Evolutionary conservation across 2,888 invertebrate species (phyloP).

Genomic region (Leptopterna dolabrata): DNA sequence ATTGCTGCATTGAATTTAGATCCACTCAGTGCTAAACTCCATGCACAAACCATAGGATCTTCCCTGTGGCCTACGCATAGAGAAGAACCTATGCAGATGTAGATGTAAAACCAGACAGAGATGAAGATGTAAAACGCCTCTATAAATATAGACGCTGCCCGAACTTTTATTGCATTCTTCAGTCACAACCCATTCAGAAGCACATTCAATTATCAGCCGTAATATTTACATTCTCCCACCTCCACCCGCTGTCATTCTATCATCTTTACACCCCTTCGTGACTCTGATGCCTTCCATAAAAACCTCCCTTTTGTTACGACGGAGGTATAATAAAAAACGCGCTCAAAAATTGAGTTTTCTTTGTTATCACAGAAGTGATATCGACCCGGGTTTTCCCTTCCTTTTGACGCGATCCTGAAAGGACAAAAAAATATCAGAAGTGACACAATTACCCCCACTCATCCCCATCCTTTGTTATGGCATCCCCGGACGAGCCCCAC

Average conservation of each 20-base stretch:
- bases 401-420: not conserved
- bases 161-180: not conserved
- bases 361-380: slow-evolving; percentile 34
- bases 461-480: not conserved
- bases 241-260: not conserved
- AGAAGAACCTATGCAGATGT: too few relatives aligned
- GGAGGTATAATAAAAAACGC: slow-evolving; percentile 5
- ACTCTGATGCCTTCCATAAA: not conserved
- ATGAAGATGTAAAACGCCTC: too few relatives aligned
- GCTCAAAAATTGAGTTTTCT: slow-evolving; percentile 39
- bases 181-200: not conserved
- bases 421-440: not conserved
- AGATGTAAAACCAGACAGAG: too few relatives aligned
- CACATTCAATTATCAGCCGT: slow-evolving; percentile 29
- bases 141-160: too few relatives aligned
- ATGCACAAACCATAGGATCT: too few relatives aligned
- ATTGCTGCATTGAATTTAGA: too few relatives aligned
- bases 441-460: not conserved
- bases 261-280: slow-evolving; percentile 6
- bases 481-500: not conserved
- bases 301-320: not conserved
- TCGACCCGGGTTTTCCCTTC: not conserved
- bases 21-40: too few relatives aligned
- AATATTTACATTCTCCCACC: not conserved
- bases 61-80: too few relatives aligned